Conservation (phyloP, 2,888 invertebrate species). For the Phoronis australis region DNA sequence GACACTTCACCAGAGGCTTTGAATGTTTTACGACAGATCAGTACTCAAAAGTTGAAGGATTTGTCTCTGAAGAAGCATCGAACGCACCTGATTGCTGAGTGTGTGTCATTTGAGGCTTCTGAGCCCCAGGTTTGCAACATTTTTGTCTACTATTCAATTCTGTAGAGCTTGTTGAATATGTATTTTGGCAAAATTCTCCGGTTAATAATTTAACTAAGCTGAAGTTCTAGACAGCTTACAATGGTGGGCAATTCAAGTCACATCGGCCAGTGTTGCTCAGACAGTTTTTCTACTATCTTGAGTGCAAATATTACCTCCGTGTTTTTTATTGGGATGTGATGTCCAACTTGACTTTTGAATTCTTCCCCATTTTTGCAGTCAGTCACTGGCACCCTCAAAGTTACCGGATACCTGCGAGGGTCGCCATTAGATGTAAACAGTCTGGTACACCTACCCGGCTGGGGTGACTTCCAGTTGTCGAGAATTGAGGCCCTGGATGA, state of each 20-base stretch:
- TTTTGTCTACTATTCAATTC: too few species aligned
- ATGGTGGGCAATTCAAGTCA: too few species aligned
- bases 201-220: too few species aligned
- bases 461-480: slow-evolving; percentile 88
- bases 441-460: slow-evolving; percentile 83
- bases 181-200: too few species aligned
- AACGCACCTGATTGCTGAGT: slow-evolving; percentile 79
- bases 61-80: slow-evolving; percentile 73
- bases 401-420: slow-evolving; percentile 84
- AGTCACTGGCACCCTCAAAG: slow-evolving; percentile 54
- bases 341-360: too few species aligned
- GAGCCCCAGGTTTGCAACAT: slow-evolving; percentile 18
- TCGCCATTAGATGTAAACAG: slow-evolving; percentile 78
- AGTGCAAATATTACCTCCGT: too few species aligned
- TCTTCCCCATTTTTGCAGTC: too few species aligned
- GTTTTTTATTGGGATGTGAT: too few species aligned
- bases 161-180: too few species aligned
- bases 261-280: too few species aligned
- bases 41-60: slow-evolving; percentile 73
- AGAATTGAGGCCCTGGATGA: slow-evolving; percentile 60
- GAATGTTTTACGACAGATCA: slow-evolving; percentile 70
- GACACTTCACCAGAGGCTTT: slow-evolving; percentile 64
- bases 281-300: too few species aligned
- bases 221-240: too few species aligned
- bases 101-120: slow-evolving; percentile 60